Evolutionary conservation across 2,113 vertebrate species (phyloP), one percentile per base, ranked within the genome.

Genomic region (Hemibagrus wyckioides): DNA sequence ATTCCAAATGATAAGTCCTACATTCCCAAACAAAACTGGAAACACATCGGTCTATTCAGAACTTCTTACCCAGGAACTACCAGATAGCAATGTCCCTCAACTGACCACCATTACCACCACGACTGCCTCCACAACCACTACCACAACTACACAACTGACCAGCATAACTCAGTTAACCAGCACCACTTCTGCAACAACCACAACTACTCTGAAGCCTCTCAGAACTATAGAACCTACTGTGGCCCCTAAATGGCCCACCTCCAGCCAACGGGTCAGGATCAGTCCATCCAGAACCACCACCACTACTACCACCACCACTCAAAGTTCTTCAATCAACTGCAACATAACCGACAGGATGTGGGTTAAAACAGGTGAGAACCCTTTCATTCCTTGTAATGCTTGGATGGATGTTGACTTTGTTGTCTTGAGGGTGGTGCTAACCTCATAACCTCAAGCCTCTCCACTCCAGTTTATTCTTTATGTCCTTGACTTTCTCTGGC

Each of bases 361-460:
- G 96, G 92, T 99, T 75, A 99, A 96, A 95, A 98, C 97, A 96
- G 98, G 98, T 99, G 94, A 1, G 93, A 71, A 81, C 0, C 10
- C 14, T 50, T 30, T 52, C 14, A 11, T 25, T 56, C 15, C 8
- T 19, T 30, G 7, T 33, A 33, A 33, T 80, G 9, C 50, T 17
- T 54, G 28, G n/a, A 54, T 80, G 30, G 30, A n/a, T 28, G 25
- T n/a, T 48, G 73, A 15, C 2, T 28, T 21, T 56, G 6, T 33
- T 56, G 2, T 33, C 41, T 52, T n/a, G 48, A 30, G 28, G 9
- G 25, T 50, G 3, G 23, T 17, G 25, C 21, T 15, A n/a, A 52
- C 23, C 10, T 28, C 48, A 30, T 79, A 8, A n/a, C n/a, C n/a
- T n/a, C 8, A 57, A 39, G 30, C 33, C 0, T 57, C 1, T 1